Evolutionary conservation across 30 jellyfish, hydroid and myxozoan genomes (phyloP).

Genomic region (Aurelia sp.): DNA sequence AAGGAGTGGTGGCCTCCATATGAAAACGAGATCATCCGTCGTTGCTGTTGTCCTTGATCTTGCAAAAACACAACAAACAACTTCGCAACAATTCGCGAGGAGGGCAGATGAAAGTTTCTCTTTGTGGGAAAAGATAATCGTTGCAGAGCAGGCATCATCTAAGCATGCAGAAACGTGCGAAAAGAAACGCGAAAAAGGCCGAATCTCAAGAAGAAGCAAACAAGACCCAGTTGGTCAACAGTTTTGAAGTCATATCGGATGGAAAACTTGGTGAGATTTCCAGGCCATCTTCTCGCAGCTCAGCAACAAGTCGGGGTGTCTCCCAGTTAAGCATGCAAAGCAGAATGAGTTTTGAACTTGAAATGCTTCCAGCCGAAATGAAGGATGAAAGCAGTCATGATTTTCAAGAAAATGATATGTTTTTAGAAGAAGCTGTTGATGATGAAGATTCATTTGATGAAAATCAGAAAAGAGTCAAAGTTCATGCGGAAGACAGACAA

Average conservation of each 20-base stretch:
- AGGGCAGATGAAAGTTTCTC: too few relatives aligned
- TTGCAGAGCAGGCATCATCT: background rate
- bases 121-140: too few relatives aligned
- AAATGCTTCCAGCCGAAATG: constrained; percentile 49
- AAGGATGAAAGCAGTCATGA: background rate
- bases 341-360: constrained; percentile 48
- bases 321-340: constrained; percentile 54
- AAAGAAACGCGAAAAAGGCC: background rate
- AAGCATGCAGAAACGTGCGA: constrained; percentile 10
- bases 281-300: constrained; percentile 67
- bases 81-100: too few relatives aligned
- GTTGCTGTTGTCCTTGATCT: too few relatives aligned
- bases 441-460: background rate
- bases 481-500: background rate
- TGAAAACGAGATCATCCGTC: too few relatives aligned
- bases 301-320: constrained; percentile 44
- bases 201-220: background rate
- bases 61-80: too few relatives aligned
- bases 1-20: too few relatives aligned
- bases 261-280: constrained; percentile 60
- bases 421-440: constrained; percentile 42
- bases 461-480: background rate
- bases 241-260: constrained; percentile 55
- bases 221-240: constrained; percentile 19
- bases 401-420: background rate